Base-by-base conservation (phyloP, 2,888 invertebrate genomes). In the Aleiodes alternator region DNA sequence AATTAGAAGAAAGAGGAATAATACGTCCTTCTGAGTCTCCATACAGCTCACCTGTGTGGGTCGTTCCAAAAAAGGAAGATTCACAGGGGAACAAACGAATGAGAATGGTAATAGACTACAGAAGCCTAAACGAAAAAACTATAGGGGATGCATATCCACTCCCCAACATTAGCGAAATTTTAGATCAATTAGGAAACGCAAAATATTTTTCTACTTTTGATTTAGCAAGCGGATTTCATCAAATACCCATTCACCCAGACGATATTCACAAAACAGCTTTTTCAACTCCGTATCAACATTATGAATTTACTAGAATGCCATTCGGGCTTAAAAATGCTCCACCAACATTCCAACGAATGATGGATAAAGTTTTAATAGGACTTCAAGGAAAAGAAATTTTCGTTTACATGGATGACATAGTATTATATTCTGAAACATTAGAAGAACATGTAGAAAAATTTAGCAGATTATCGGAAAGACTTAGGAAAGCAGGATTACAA, bases 171-270 rank as follows among this genome's bases (percentile, higher is more conserved):
- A 76, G 55, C 3, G 78, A 79, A 23, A 76, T 78, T 43, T 43
- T 80, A 1, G 77, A 77, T 38, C 61, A 64, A 38, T 50, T 80
- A 3, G 76, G 77, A 4, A 66, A 69, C 51, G 51, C 76, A 0
- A 75, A 73, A 53, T 78, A 76, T 69, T 79, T 79, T 48, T 75
- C 78, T 9, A 76, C 73, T 1, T 70, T 78, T 8, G 78, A 77
- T 50, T 50, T 78, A 3, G 75, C 68, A 2, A 72, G 72, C 3
- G 85, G 85, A 0, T 85, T 84, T 68, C 82, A 85, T 69, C 85
- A 86, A 69, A 84, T 87, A 5, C 69, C 72, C 0, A 69, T 79
- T 4, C 64, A 82, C 11, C 70, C 79, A 0, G 31, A 76, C 9
- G 80, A 82, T 53, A 68, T 55, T 4, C 57, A 64, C n/a, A 78